Evolutionary conservation across 2,888 invertebrate species (phyloP).

Genomic region (Chrysina gloriosa): DNA sequence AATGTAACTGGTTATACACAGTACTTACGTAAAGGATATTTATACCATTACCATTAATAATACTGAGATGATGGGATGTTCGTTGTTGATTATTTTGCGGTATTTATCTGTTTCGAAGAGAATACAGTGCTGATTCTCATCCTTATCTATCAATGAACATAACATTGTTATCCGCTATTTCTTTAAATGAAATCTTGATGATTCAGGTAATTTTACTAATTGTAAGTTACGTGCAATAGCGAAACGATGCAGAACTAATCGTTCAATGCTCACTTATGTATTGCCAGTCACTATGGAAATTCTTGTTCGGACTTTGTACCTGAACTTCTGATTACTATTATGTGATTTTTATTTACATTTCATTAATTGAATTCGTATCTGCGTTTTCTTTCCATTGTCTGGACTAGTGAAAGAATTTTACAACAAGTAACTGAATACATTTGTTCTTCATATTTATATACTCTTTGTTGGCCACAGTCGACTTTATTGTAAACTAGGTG

Average conservation of each 20-base stretch:
- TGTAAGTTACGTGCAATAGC: neutral
- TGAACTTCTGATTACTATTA: slow-evolving; percentile 8
- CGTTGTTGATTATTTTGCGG: slow-evolving; percentile 9
- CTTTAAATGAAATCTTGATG: slow-evolving; percentile 16
- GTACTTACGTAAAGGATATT: neutral
- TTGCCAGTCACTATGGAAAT: slow-evolving; percentile 15
- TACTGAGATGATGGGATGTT: neutral
- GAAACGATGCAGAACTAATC: neutral
- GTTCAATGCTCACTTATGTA: slow-evolving; percentile 2
- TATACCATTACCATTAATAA: slow-evolving; percentile 3
- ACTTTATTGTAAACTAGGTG: no score
- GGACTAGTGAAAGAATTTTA: no score
- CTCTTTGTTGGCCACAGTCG: no score
- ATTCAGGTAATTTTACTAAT: slow-evolving; percentile 15
- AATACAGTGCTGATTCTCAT: slow-evolving; percentile 7
- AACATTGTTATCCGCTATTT: neutral
- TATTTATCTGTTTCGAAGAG: neutral
- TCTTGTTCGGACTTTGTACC: slow-evolving; percentile 15
- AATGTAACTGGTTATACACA: no score
- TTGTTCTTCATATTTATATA: no score
- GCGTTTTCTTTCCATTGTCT: no score
- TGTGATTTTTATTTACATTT: slow-evolving; percentile 4
- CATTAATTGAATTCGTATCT: no score
- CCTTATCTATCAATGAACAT: slow-evolving; percentile 13
- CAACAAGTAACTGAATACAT: no score